These are phyloP conservation scores for Gymnobelideus leadbeateri DNA, from an alignment of 2,113 vertebrate genomes.

Conservation along the genomic window DNA sequence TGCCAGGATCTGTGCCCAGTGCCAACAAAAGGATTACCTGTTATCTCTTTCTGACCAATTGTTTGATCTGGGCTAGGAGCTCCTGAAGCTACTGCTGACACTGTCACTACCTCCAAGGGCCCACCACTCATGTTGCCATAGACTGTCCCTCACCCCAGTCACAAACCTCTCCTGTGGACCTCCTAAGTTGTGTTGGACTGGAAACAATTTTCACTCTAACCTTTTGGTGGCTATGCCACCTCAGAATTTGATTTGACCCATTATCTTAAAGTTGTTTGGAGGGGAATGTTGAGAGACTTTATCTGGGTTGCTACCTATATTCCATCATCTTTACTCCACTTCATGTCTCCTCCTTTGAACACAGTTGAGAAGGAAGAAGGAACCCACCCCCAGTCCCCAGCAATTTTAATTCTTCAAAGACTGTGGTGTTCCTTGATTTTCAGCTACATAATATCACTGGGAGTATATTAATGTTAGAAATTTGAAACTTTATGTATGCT, in stretches of 20 bases:
- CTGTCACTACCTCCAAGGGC: not conserved
- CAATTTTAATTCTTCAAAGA: not conserved
- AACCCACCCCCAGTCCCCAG: not conserved
- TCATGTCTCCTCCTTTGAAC: not conserved
- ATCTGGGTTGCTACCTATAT: not conserved
- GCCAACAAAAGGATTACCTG: not conserved
- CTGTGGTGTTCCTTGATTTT: not conserved
- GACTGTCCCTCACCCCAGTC: too few species aligned
- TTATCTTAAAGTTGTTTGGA: not conserved
- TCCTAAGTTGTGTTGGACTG: too few species aligned
- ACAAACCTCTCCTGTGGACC: too few species aligned
- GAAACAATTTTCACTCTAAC: too few species aligned
- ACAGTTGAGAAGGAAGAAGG: not conserved
- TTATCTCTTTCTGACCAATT: not conserved
- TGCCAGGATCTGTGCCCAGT: not conserved
- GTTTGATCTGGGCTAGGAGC: not conserved
- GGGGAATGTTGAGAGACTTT: not conserved
- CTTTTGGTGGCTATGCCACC: too few species aligned
- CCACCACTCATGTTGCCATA: not conserved
- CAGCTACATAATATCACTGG: not conserved
- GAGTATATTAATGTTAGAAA: not conserved
- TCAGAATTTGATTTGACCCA: not conserved
- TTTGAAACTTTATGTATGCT: not conserved
- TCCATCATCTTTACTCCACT: not conserved
- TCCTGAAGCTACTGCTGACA: not conserved